Percentiles rank a stretch among this genome's conserved stretches.
Conservation (phyloP, 1,140 invertebrate species). For the Propsilocerus akamusi region DNA sequence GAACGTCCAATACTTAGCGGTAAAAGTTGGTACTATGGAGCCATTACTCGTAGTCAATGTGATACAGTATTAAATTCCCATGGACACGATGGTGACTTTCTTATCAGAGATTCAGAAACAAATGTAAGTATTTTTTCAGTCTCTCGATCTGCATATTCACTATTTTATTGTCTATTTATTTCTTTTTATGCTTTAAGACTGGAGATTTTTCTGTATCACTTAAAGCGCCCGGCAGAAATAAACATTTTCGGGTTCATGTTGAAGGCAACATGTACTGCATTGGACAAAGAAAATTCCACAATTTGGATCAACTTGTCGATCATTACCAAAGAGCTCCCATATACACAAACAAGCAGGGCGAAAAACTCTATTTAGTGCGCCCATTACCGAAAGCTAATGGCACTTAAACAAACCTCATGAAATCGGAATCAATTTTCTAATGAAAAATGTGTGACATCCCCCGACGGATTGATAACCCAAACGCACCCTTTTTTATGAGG, state of each 20-base stretch:
- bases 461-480: no score
- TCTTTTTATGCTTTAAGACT: slow-evolving; percentile 41
- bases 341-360: slow-evolving; percentile 90
- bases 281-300: slow-evolving; percentile 92
- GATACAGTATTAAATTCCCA: slow-evolving; percentile 85
- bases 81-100: slow-evolving; percentile 93
- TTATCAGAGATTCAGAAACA: slow-evolving; percentile 96
- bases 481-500: no score
- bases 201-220: slow-evolving; percentile 97
- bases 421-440: no score
- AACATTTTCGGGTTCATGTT: slow-evolving; percentile 97
- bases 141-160: neutral
- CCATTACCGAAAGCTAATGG: slow-evolving; percentile 53
- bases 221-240: slow-evolving; percentile 93
- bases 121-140: slow-evolving; percentile 55
- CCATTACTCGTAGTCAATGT: slow-evolving; percentile 84
- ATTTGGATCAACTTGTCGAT: slow-evolving; percentile 89
- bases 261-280: slow-evolving; percentile 89
- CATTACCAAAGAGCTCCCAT: slow-evolving; percentile 98
- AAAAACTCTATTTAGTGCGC: slow-evolving; percentile 81
- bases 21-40: slow-evolving; percentile 94
- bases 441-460: no score
- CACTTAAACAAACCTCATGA: no score
- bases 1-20: slow-evolving; percentile 52
- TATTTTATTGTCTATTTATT: neutral